A percentile compares a stretch with the other conserved stretches of the same genome.
Conservation (phyloP, 1,140 invertebrate genomes). For the Ips typographus region DNA sequence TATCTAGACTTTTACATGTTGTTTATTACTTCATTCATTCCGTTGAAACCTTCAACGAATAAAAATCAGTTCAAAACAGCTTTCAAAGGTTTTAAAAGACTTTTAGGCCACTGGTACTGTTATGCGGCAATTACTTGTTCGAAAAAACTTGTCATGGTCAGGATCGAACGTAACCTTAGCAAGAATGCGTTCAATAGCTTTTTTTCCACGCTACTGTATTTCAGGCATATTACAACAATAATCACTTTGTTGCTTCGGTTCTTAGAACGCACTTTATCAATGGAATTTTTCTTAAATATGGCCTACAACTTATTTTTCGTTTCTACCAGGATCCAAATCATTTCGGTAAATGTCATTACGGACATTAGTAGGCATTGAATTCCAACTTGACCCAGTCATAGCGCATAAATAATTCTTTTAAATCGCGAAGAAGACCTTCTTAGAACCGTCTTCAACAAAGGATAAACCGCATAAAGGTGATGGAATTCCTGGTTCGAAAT, state of each 20-base stretch:
- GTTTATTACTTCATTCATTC: background rate
- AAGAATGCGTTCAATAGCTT: conserved; percentile 22
- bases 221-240: too few relatives aligned
- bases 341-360: too few relatives aligned
- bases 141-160: conserved; percentile 6
- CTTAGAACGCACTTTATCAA: too few relatives aligned
- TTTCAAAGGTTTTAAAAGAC: background rate
- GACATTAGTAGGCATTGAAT: too few relatives aligned
- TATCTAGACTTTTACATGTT: background rate
- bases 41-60: background rate
- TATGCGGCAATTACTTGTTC: conserved; percentile 17
- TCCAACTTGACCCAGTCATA: background rate
- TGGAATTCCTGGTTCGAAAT: background rate
- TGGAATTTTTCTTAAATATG: too few relatives aligned
- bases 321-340: too few relatives aligned
- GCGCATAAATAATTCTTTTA: background rate
- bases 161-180: conserved; percentile 8
- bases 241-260: too few relatives aligned
- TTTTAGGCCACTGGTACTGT: conserved; percentile 14
- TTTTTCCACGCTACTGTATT: background rate
- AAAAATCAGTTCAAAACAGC: background rate
- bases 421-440: background rate
- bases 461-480: background rate
- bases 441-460: background rate
- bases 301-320: too few relatives aligned